Evolutionary conservation across 2,113 vertebrate species (phyloP), one percentile per base, ranked within the genome.

Genomic region (Neolamprologus falcicula): DNA sequence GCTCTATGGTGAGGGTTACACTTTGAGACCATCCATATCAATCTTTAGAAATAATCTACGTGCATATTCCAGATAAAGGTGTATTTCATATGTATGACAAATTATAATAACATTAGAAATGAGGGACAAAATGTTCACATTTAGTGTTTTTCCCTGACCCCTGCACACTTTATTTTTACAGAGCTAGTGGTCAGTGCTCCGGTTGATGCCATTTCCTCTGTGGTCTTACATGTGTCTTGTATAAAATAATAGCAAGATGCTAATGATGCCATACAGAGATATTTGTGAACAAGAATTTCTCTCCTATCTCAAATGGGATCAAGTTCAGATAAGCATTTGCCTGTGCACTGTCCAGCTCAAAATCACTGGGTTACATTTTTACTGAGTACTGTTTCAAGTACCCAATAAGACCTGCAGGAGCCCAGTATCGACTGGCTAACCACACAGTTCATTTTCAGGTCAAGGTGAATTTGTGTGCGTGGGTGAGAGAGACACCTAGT

Each of bases 391-490:
- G 24, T 31, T 19, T 76, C 42, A 76, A 19, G 42, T 5, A 76
- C 71, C 24, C 42, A 19, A 19, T 50, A 50, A 54, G 17, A 86
- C 80, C 57, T 66, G 78, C 68, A 47, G 68, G 4, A 61, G 84
- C 59, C 53, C 26, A 14, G 61, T 31, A 52, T 68, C 13, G 2
- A 19, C 61, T 14, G 28, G 53, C 40, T 50, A 89, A 68, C 47
- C 83, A 61, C 88, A 54, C 19, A 63, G 91, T 83, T 92, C 92
- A 90, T 45, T 73, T 82, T 33, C 80, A 80, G 86, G 88, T 91
- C 86, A 88, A 93, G 93, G 82, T 93, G 86, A 66, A 50, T 50
- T 76, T 47, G 35, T 71, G 89, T 71, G 63, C 28, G 45, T 19
- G 83, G 47, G 83, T 61, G 59, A 19, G 80, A 31, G 68, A 61